Evolutionary conservation across 2,888 invertebrate genomes (phyloP).

Genomic region (Mesorhabditis sp.): DNA sequence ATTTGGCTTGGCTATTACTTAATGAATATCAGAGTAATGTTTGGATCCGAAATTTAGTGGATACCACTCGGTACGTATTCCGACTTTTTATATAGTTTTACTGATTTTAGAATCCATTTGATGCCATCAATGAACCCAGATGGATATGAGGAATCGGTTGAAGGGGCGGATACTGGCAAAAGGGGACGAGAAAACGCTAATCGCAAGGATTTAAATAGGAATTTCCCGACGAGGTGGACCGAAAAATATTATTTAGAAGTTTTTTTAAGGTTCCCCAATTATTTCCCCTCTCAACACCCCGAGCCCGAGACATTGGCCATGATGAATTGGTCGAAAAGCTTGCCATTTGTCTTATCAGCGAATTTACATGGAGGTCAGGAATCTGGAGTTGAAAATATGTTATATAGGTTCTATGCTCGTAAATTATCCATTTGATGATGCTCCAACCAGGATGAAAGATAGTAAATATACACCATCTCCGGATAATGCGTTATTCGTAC

Average conservation of each 20-base stretch:
- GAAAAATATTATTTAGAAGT: background rate
- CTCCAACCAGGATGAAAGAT: slow-evolving; percentile 57
- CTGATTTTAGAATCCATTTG: slow-evolving; percentile 74
- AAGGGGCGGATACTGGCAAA: slow-evolving; percentile 31
- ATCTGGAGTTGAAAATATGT: background rate
- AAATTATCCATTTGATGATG: slow-evolving; percentile 94
- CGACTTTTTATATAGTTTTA: background rate
- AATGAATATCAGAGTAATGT: slow-evolving; percentile 74
- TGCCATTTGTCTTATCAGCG: slow-evolving; percentile 55
- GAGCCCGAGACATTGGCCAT: slow-evolving; percentile 58
- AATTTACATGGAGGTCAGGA: slow-evolving; percentile 68
- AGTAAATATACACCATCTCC: slow-evolving; percentile 34
- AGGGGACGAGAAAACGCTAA: slow-evolving; percentile 68
- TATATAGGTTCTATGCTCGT: slow-evolving; percentile 25
- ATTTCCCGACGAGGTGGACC: slow-evolving; percentile 78
- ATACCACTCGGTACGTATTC: slow-evolving; percentile 67
- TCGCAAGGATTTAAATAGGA: slow-evolving; percentile 78
- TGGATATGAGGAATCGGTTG: slow-evolving; percentile 73
- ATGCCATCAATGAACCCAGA: slow-evolving; percentile 98
- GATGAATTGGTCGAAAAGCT: slow-evolving; percentile 57
- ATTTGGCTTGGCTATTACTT: slow-evolving; percentile 80
- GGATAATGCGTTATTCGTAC: slow-evolving; percentile 50
- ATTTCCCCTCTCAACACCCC: slow-evolving; percentile 28
- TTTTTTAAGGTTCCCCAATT: slow-evolving; percentile 32
- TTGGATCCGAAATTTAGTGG: slow-evolving; percentile 74